Percentiles rank a stretch among this genome's conserved stretches.
These are phyloP conservation scores for silkworm (Bombyx mori) DNA, from an alignment of 1,140 invertebrate species.

Conservation along the genomic window ASM3026992v2 NC_085128.1:13016001-13016500, in stretches of 20 bases:
- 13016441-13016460: conserved; percentile 13
- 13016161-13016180: conserved; percentile 32
- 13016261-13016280: conserved; percentile 32
- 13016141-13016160: conserved; percentile 36
- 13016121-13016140: neutral
- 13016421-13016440: no score
- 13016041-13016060: conserved; percentile 44
- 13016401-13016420: no score
- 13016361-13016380: no score
- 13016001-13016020: conserved; percentile 8
- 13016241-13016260: conserved; percentile 52
- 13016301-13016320: no score
- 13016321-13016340: no score
- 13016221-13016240: conserved; percentile 24
- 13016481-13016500: neutral
- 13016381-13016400: no score
- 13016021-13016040: conserved; percentile 43
- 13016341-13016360: no score
- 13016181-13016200: conserved; percentile 52
- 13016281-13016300: conserved; percentile 30
- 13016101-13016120: conserved; percentile 31
- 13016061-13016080: conserved; percentile 45
- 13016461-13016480: conserved; percentile 21
- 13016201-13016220: conserved; percentile 28
- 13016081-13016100: conserved; percentile 45